Conservation (phyloP, 2,797 vertebrate species). For the Micropoecilia bifurca region DNA sequence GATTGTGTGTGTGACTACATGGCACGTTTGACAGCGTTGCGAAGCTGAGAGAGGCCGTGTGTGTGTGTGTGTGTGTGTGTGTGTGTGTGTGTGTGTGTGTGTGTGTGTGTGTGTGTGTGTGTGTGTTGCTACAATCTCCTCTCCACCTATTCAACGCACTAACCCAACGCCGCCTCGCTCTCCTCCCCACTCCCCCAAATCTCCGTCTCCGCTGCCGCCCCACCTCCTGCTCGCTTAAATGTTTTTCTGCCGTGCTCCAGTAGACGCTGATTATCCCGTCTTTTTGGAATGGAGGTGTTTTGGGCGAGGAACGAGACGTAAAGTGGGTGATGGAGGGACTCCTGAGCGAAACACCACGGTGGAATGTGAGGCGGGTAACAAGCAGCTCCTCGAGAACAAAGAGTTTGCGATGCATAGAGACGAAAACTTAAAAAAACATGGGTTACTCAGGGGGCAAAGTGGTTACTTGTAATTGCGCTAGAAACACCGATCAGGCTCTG, state of each 20-base stretch:
- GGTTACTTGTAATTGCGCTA: not conserved
- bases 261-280: conserved; percentile 94
- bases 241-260: conserved; percentile 95
- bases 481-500: not conserved
- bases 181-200: not conserved
- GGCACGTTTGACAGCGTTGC: conserved; percentile 71
- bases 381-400: conserved; percentile 28
- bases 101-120: conserved; percentile 74
- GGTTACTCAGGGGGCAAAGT: not conserved
- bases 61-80: conserved; percentile 34
- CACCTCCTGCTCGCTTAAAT: conserved; percentile 84
- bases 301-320: conserved; percentile 34
- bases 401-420: not conserved
- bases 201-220: conserved; percentile 70
- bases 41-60: conserved; percentile 81
- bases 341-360: conserved; percentile 15
- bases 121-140: conserved; percentile 89
- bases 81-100: conserved; percentile 24
- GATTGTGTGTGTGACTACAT: conserved; percentile 47
- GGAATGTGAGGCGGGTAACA: conserved; percentile 26
- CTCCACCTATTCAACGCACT: conserved; percentile 73
- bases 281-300: conserved; percentile 68
- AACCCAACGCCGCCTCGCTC: conserved; percentile 11
- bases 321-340: conserved; percentile 37
- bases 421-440: not conserved